Evolutionary conservation across 2,888 invertebrate species (phyloP), one percentile per base, ranked within the genome.

Genomic region (Notodonta ziczac): DNA sequence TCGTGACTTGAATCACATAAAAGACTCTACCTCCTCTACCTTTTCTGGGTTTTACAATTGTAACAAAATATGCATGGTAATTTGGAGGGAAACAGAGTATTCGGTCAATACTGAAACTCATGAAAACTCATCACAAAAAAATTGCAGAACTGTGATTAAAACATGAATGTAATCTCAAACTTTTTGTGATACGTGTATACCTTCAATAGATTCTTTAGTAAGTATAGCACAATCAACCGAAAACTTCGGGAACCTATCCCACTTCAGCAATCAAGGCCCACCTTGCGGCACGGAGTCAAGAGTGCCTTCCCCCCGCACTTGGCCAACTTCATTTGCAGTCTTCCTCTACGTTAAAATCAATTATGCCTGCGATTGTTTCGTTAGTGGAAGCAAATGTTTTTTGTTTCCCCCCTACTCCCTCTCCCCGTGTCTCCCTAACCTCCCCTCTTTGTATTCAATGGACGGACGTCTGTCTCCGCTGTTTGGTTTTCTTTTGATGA

Each of bases 291-390:
- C 66, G 56, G 66, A 66, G 57, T 59, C 61, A 56, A 70, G 69
- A 65, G 64, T 66, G 65, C 63, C 65, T 70, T 65, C 66, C 69
- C 63, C 63, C 73, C 82, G 79, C 53, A 32, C 50, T 50, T 53
- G n/a, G 52, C 52, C 80, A 77, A 83, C 87, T 88, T 87, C 85
- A 89, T 90, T 89, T 87, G 85, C 89, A 90, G 89, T 85, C 84
- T 77, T 76, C 54, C 81, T 86, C 87, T 83, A 87, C 88, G 86
- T 90, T 91, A 86, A 91, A 93, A 92, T 91, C 92, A 93, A 93
- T 93, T 92, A 92, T 91, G 90, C 87, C 76, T 81, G 89, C 90
- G 85, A 92, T 93, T 92, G 91, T 92, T 93, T 93, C 92, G 92
- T 91, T 92, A 91, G 88, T 86, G 79, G 86, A 81, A 86, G 86